Conservation (phyloP, 2,113 vertebrate species). For the Chloroceryle aenea region DNA sequence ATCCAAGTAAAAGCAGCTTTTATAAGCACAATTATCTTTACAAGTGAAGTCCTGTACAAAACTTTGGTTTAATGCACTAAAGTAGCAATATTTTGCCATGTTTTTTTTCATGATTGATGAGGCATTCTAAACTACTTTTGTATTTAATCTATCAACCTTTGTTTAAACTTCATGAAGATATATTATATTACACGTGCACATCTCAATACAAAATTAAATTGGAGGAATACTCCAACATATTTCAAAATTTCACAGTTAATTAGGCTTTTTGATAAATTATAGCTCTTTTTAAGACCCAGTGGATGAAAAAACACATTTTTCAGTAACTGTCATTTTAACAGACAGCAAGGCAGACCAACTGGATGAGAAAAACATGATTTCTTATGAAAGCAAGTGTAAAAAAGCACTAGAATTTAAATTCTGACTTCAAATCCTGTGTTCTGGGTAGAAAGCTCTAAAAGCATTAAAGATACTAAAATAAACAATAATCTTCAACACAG, state of each 20-base stretch:
- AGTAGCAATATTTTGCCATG: not conserved
- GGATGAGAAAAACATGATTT: not conserved
- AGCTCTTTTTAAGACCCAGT: not conserved
- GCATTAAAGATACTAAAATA: not conserved
- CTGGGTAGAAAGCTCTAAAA: not conserved
- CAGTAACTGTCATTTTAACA: not conserved
- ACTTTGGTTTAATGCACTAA: not conserved
- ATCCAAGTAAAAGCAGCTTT: not conserved
- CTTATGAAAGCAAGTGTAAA: not conserved
- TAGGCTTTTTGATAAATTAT: not conserved
- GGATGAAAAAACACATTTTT: not conserved
- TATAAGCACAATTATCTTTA: not conserved
- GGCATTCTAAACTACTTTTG: conserved; percentile 20
- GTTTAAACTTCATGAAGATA: conserved; percentile 34
- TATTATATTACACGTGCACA: not conserved
- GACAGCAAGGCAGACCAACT: not conserved
- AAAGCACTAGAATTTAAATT: not conserved
- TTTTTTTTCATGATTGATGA: conserved; percentile 17
- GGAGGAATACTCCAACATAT: not conserved
- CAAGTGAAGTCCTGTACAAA: not conserved
- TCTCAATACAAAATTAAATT: conserved; percentile 34
- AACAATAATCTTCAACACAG: not conserved
- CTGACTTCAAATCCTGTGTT: not conserved
- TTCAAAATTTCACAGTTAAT: conserved; percentile 33
- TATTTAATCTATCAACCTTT: conserved; percentile 43